Percentiles rank a stretch among this genome's conserved stretches.
Conservation (phyloP, 2,113 vertebrate species). For the Pycnonotus jocosus region DNA sequence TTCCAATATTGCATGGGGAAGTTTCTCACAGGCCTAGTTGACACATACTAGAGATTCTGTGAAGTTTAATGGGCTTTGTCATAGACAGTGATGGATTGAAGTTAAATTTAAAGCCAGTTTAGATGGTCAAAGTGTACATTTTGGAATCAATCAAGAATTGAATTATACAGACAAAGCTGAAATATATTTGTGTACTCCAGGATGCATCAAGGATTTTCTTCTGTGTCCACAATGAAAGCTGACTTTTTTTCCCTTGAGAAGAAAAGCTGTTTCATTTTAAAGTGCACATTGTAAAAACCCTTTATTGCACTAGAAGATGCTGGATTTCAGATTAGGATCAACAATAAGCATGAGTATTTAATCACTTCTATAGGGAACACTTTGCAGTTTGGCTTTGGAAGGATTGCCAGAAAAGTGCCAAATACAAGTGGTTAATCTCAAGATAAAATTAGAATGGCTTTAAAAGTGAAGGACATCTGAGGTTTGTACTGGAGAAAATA, state of each 20-base stretch:
- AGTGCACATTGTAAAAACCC: background rate
- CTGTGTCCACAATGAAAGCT: background rate
- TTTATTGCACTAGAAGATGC: background rate
- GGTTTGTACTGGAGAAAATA: background rate
- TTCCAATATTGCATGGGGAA: fast-evolving
- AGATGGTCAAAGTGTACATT: background rate
- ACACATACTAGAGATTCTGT: background rate
- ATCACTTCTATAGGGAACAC: background rate
- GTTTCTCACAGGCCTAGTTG: background rate
- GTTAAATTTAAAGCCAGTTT: background rate
- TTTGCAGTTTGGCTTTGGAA: background rate
- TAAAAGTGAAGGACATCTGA: background rate
- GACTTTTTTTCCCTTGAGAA: background rate
- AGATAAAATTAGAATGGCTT: slow-evolving; percentile 4
- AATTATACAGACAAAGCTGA: background rate
- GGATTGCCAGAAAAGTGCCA: background rate
- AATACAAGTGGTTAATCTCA: background rate
- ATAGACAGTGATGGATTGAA: background rate
- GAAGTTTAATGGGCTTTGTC: background rate
- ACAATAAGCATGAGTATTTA: background rate
- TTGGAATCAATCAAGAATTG: background rate
- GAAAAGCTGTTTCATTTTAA: background rate
- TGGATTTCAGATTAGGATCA: background rate
- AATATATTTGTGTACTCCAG: background rate
- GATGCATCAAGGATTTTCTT: background rate